A percentile compares a stretch with the other conserved stretches of the same genome.
Evolutionary conservation across 2,797 vertebrate genomes (phyloP).

Genomic region (Pelochelys cantorii): DNA sequence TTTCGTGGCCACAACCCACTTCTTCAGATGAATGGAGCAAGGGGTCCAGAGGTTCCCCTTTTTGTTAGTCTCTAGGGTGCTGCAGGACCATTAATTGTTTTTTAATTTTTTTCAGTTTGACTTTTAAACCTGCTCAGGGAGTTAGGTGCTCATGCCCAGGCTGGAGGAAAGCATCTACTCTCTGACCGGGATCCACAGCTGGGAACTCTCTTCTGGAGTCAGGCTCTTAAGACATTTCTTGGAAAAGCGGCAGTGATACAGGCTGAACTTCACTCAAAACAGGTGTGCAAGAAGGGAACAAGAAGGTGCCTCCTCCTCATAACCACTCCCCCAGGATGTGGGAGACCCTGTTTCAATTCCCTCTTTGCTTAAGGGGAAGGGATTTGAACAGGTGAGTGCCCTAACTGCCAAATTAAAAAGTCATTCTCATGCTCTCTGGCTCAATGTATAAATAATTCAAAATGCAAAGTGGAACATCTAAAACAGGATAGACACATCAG

Average conservation of each 20-base stretch:
- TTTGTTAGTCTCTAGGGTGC: too few relatives aligned
- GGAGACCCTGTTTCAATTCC: not conserved
- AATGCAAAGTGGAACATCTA: not conserved
- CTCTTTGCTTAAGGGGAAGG: not conserved
- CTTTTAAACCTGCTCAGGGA: not conserved
- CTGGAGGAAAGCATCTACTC: not conserved
- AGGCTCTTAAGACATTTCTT: not conserved
- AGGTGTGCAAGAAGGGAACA: not conserved
- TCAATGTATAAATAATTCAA: not conserved
- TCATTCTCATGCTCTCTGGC: not conserved
- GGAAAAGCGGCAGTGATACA: not conserved
- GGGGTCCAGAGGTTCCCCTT: too few relatives aligned
- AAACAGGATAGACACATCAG: not conserved
- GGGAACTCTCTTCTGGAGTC: not conserved
- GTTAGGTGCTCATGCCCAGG: not conserved
- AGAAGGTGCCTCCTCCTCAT: not conserved
- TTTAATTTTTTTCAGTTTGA: too few relatives aligned
- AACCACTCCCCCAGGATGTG: not conserved
- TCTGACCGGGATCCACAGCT: not conserved
- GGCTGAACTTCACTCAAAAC: not conserved
- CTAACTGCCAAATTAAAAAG: not conserved
- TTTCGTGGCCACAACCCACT: too few relatives aligned
- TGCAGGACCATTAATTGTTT: too few relatives aligned
- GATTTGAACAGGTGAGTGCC: not conserved
- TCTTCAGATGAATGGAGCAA: too few relatives aligned